These are phyloP conservation scores for Drosophila basisetae DNA, from an alignment of 2,888 invertebrate genomes.

Conservation along the genomic window DNA sequence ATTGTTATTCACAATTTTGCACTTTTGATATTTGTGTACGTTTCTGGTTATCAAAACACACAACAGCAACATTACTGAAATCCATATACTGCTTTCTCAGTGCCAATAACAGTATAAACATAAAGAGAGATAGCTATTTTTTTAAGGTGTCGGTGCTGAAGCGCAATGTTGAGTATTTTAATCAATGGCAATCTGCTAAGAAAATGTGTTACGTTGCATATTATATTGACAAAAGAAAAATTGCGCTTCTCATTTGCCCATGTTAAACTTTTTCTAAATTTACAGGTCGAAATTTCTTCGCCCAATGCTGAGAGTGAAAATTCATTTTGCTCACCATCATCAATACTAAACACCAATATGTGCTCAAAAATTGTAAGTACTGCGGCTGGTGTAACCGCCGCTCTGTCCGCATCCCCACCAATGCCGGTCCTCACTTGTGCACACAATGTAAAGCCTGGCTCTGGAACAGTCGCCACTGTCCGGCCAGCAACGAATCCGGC, in stretches of 20 bases:
- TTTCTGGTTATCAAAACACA: slow-evolving; percentile 59
- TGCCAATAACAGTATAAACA: slow-evolving; percentile 7
- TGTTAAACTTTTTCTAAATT: slow-evolving; percentile 4
- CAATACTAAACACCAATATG: slow-evolving; percentile 85
- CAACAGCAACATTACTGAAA: slow-evolving; percentile 23
- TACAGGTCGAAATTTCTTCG: slow-evolving; percentile 85
- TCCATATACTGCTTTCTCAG: slow-evolving; percentile 28
- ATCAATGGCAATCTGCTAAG: slow-evolving; percentile 11
- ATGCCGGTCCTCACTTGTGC: slow-evolving; percentile 65
- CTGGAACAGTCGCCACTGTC: slow-evolving; percentile 27
- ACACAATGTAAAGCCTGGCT: slow-evolving; percentile 26
- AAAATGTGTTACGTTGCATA: background rate
- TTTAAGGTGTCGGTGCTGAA: slow-evolving; percentile 19
- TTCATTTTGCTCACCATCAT: slow-evolving; percentile 85
- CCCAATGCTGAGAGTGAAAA: slow-evolving; percentile 85
- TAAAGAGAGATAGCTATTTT: slow-evolving; percentile 9
- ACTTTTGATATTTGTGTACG: slow-evolving; percentile 63
- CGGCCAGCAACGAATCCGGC: slow-evolving; percentile 9
- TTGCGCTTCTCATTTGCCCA: background rate
- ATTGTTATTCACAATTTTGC: slow-evolving; percentile 68
- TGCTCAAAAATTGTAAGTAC: slow-evolving; percentile 85
- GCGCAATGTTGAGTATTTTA: slow-evolving; percentile 17
- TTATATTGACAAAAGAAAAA: background rate
- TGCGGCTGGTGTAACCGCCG: slow-evolving; percentile 83
- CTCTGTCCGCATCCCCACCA: slow-evolving; percentile 76